phyloP scores from a whole-genome alignment of 2,797 vertebrate genomes.

The Chelidonichthys spinosus region DNA sequence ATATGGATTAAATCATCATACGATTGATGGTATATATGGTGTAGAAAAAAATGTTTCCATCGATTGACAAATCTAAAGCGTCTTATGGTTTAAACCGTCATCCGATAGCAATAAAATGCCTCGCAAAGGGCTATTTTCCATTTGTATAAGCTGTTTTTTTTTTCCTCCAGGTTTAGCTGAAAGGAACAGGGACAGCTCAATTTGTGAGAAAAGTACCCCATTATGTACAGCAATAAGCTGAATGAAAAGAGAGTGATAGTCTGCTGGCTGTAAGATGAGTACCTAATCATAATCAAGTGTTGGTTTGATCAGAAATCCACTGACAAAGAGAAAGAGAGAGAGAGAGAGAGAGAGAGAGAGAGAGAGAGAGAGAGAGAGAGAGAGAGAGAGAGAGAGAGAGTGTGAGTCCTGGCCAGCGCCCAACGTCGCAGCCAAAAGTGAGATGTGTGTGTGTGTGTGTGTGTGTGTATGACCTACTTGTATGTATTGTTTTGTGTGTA shows the following conservation, averaged over 20 bases:
- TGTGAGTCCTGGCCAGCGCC: slow-evolving; percentile 1
- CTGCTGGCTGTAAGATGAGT: slow-evolving; percentile 29
- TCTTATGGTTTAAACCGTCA: neutral
- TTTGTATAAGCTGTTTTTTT: slow-evolving; percentile 3
- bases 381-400: slow-evolving; percentile 4
- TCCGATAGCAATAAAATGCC: neutral
- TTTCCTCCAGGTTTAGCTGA: slow-evolving; percentile 4
- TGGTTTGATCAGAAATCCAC: slow-evolving; percentile 42
- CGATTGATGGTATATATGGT: neutral
- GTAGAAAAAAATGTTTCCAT: neutral
- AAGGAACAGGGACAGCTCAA: slow-evolving; percentile 12
- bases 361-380: slow-evolving; percentile 3
- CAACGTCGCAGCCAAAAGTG: slow-evolving; percentile 16
- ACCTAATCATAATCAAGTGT: slow-evolving; percentile 37
- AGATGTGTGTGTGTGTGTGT: slow-evolving; percentile 2
- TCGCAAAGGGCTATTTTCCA: neutral
- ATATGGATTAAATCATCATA: neutral
- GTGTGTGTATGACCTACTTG: slow-evolving; percentile 63
- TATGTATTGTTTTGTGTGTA: slow-evolving; percentile 32
- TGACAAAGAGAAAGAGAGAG: slow-evolving; percentile 14
- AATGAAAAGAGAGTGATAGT: slow-evolving; percentile 17
- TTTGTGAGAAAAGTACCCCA: neutral
- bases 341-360: slow-evolving; percentile 3
- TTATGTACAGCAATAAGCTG: slow-evolving; percentile 28
- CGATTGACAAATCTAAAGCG: neutral